Evolutionary conservation across 2,113 vertebrate species (phyloP), one percentile per base, ranked within the genome.

Genomic region (Dicrurus megarhynchus): DNA sequence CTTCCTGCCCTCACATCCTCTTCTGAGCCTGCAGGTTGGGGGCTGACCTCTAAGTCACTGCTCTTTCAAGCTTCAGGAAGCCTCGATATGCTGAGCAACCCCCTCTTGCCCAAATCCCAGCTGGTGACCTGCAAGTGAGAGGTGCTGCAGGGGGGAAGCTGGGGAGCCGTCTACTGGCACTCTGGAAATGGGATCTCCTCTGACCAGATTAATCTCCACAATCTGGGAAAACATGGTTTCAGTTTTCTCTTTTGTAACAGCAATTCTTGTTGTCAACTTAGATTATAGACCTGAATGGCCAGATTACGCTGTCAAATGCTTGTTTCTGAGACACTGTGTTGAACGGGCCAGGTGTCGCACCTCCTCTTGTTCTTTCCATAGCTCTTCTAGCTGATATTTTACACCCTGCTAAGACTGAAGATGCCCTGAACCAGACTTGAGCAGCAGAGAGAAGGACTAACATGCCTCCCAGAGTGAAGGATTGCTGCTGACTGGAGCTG

Each of bases 71-170:
- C 61, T 84, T 65, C 0, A 1, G 23, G 55, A 82, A 68, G 55
- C 47, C 44, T 84, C 1, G 0, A 7, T 64, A 23, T 0, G 0
- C 35, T 59, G 39, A 90, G 76, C 42, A 69, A 23, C 2, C 13
- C 19, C 10, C 24, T 76, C n/a, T 71, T 76, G 20, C 42, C 59
- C 68, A 86, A 35, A 55, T 77, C 39, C 27, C 2, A 1, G 33
- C 35, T 75, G 27, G 28, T 81, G 55, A 90, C 46, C 68, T 86
- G 55, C 75, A 57, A 84, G 14, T 42, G 64, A 89, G 80, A 87
- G 64, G 23, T 71, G 44, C 33, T 1, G 0, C 3, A 3, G 35
- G 12, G 42, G 39, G 17, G 4, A 77, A 77, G 28, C 15, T 21
- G 19, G 32, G 23, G 10, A 85, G 39, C 9, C 1, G 0, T 35